Evolutionary conservation across 1,140 invertebrate species (phyloP), one percentile per base, ranked within the genome.

Genomic region (Probaryconus sp.): DNA sequence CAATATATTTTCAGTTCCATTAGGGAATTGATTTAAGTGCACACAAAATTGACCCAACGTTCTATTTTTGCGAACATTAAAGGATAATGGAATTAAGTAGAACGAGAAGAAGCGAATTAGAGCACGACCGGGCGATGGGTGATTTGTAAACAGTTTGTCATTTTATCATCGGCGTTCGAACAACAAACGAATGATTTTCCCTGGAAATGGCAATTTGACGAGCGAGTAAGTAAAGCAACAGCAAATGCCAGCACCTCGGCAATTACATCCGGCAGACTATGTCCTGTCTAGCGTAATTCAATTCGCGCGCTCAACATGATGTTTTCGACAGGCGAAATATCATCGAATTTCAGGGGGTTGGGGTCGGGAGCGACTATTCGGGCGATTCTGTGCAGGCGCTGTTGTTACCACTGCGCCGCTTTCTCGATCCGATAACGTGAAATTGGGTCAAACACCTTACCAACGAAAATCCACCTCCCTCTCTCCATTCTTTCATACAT

Each of bases 221-320:
- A n/a, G n/a, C n/a, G 18, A 18, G 51, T 10, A 43, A 47, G 9
- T 31, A 16, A 42, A 45, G 60, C 61, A 48, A 48, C 65, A 51
- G 53, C 55, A 55, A 65, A 70, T 48, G 43, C 60, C 60, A 65
- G 38, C 72, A 60, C 53, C 65, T 68, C 67, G 37, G 50, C 67
- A 68, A 76, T 68, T 71, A 68, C 55, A 76, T 71, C 67, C 61
- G 50, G 38, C 65, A 43, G 55, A 60, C 48, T 71, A 56, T 50
- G 67, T 71, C 42, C 73, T 61, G 73, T 76, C 61, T 64, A 37
- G 55, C 55, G 45, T 76, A 76, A 71, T 76, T 72, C 63, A 64
- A 76, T 71, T 76, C 63, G 63, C 63, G 63, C 64, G 68, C 40
- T 30, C 31, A 55, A 30, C 58, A 69, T 75, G 64, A 75, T 75